Conservation (phyloP, 2,888 invertebrate genomes). For the Xestia c-nigrum region DNA sequence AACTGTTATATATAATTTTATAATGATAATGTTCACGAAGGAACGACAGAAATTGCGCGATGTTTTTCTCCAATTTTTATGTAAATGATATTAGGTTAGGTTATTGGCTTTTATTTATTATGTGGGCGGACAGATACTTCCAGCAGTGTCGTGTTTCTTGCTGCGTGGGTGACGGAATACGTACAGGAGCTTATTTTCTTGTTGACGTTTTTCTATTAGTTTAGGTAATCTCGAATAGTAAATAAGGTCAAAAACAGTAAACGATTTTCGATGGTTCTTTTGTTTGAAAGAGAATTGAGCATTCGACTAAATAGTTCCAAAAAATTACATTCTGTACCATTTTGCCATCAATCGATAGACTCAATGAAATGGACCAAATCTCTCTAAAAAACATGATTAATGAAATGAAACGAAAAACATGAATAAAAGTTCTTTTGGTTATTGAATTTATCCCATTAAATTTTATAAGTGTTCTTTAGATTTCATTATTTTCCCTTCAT, state of each 20-base stretch:
- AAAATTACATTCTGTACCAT: no score
- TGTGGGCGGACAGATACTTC: slow-evolving; percentile 1
- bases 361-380: no score
- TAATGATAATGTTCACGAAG: neutral
- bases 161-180: slow-evolving; percentile 9
- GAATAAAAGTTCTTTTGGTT: no score
- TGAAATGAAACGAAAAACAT: no score
- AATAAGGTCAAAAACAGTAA: neutral
- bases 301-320: neutral
- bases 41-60: neutral
- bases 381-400: no score
- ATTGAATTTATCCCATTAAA: no score
- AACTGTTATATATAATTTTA: no score
- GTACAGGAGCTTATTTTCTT: neutral
- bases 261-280: neutral
- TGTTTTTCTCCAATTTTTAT: neutral
- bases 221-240: neutral
- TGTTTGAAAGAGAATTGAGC: neutral
- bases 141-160: no score
- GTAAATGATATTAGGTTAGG: neutral
- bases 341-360: no score
- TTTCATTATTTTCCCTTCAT: no score
- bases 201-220: slow-evolving; percentile 11
- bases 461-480: no score
- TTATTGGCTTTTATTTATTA: slow-evolving; percentile 10